A percentile compares a stretch with the other conserved stretches of the same genome.
Conservation (phyloP, 2,113 vertebrate species). For the Stigmatopora nigra region DNA sequence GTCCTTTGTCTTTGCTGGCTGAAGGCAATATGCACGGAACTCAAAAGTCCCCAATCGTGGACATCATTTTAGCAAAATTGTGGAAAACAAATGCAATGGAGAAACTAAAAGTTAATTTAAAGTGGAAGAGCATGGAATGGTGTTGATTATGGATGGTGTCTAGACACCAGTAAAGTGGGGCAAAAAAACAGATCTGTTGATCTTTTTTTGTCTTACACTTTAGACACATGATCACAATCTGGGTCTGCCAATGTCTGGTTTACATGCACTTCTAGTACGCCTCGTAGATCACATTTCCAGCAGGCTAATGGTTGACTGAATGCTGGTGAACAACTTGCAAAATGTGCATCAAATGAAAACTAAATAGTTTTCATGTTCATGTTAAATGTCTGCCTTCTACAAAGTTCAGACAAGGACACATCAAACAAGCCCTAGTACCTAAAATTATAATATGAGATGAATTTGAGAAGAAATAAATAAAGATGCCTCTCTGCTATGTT, state of each 20-base stretch:
- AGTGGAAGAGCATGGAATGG: neutral
- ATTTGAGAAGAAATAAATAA: neutral
- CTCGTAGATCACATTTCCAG: neutral
- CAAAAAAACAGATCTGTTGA: neutral
- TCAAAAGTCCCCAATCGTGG: neutral
- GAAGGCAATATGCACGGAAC: conserved; percentile 27
- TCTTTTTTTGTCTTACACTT: neutral
- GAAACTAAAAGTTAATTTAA: neutral
- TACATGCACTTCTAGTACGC: neutral
- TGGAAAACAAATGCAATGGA: neutral
- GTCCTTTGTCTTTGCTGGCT: conserved; percentile 20
- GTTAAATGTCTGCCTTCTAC: neutral
- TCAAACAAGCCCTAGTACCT: conserved; percentile 32
- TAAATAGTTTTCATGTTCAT: conserved; percentile 5
- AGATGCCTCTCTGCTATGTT: neutral
- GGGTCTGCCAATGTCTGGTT: neutral
- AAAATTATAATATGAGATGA: neutral
- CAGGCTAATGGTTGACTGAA: neutral
- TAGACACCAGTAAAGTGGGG: neutral
- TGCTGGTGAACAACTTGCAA: neutral
- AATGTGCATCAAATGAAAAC: neutral
- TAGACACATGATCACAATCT: neutral
- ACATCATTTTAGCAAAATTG: neutral
- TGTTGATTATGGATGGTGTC: neutral
- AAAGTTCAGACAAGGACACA: conserved; percentile 10